Evolutionary conservation across 2,888 invertebrate species (phyloP).

Genomic region (Philaethria dido): DNA sequence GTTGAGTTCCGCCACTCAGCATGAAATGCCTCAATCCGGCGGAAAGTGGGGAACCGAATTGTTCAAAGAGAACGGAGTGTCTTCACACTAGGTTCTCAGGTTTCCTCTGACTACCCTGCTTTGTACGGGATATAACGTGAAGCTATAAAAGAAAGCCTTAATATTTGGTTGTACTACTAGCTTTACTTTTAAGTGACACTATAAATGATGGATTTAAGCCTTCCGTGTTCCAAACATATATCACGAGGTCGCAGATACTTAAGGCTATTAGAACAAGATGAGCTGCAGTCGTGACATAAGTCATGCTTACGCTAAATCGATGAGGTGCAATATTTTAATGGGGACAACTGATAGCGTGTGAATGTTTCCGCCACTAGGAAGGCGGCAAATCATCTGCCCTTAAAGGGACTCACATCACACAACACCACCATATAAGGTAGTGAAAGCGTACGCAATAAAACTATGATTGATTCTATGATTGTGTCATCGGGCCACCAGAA

Average conservation of each 20-base stretch:
- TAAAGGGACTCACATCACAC: conserved; percentile 61
- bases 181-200: conserved; percentile 19
- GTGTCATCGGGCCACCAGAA: conserved; percentile 43
- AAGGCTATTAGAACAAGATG: conserved; percentile 36
- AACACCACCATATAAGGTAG: conserved; percentile 56
- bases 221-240: conserved; percentile 32
- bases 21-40: too few species aligned
- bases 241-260: conserved; percentile 18
- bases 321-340: conserved; percentile 42
- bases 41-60: too few species aligned
- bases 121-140: too few species aligned
- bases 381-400: conserved; percentile 60
- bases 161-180: background rate
- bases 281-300: conserved; percentile 37
- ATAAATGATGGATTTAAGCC: conserved; percentile 22
- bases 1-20: too few species aligned
- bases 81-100: too few species aligned
- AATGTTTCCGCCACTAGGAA: conserved; percentile 48
- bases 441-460: conserved; percentile 64
- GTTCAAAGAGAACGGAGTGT: too few species aligned
- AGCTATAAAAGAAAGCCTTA: background rate
- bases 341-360: conserved; percentile 42
- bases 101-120: too few species aligned
- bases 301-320: conserved; percentile 34
- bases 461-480: conserved; percentile 62